Conservation (phyloP, 2,113 vertebrate genomes). For the Aegithalos caudatus region DNA sequence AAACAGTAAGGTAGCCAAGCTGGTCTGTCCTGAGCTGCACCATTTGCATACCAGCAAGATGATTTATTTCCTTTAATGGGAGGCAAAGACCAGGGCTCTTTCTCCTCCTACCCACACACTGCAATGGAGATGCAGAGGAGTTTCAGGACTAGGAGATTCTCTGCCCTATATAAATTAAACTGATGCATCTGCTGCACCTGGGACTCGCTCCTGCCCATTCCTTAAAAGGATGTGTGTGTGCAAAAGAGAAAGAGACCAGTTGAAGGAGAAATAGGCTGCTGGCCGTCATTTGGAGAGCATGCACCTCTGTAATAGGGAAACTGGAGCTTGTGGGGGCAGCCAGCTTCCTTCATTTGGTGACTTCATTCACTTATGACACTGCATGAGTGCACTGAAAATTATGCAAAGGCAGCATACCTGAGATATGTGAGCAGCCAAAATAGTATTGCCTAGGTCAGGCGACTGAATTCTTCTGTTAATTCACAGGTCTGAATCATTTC, state of each 20-base stretch:
- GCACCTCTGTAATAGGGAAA: background rate
- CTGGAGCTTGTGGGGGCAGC: background rate
- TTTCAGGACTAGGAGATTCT: background rate
- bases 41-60: background rate
- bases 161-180: background rate
- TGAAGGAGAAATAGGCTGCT: background rate
- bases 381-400: background rate
- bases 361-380: background rate
- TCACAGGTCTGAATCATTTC: background rate
- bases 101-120: rapidly evolving
- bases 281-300: background rate
- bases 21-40: background rate
- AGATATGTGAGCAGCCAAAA: background rate
- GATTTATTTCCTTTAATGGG: background rate
- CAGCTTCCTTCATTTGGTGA: background rate
- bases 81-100: background rate
- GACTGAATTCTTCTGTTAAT: background rate
- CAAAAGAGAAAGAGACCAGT: background rate
- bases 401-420: background rate
- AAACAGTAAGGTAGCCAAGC: background rate
- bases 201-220: background rate
- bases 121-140: background rate
- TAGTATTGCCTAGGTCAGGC: background rate
- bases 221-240: background rate
- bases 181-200: rapidly evolving